Evolutionary conservation across 2,888 invertebrate species (phyloP).

Genomic region (Drosophila lacicola): DNA sequence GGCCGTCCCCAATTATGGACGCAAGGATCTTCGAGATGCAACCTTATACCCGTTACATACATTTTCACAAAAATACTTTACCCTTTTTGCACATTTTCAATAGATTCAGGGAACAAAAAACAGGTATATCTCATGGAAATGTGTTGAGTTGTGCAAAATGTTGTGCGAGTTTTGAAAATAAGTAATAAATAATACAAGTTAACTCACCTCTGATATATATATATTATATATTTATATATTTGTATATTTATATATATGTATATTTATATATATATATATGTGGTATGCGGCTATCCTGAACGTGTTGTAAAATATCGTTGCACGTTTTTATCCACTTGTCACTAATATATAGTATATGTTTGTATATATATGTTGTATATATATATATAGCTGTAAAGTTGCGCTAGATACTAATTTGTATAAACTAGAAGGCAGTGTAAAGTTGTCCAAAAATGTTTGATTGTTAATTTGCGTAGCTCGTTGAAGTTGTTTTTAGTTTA

Average conservation of each 20-base stretch:
- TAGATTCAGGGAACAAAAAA: too few relatives aligned
- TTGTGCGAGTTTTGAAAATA: not conserved
- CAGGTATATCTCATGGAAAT: not conserved
- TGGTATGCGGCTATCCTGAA: slow-evolving; percentile 24
- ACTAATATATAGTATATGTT: slow-evolving; percentile 19
- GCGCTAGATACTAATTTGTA: not conserved
- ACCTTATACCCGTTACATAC: too few relatives aligned
- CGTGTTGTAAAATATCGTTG: slow-evolving; percentile 56
- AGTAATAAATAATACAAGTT: not conserved
- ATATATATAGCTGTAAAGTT: slow-evolving; percentile 14
- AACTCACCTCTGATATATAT: slow-evolving; percentile 43
- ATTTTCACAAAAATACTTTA: too few relatives aligned
- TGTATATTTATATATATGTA: not conserved
- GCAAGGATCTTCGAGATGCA: too few relatives aligned
- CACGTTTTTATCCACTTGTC: slow-evolving; percentile 26
- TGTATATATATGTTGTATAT: slow-evolving; percentile 12
- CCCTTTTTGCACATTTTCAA: too few relatives aligned
- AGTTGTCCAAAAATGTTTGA: slow-evolving; percentile 67
- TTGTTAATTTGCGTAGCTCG: slow-evolving; percentile 46
- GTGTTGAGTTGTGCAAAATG: not conserved
- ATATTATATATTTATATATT: not conserved
- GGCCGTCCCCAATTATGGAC: too few relatives aligned
- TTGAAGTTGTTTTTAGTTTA: slow-evolving; percentile 28
- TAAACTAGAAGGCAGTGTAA: slow-evolving; percentile 70
- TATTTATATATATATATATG: not conserved